Evolutionary conservation across 2,113 vertebrate species (phyloP).

Genomic region (Sapayoa aenigma): DNA sequence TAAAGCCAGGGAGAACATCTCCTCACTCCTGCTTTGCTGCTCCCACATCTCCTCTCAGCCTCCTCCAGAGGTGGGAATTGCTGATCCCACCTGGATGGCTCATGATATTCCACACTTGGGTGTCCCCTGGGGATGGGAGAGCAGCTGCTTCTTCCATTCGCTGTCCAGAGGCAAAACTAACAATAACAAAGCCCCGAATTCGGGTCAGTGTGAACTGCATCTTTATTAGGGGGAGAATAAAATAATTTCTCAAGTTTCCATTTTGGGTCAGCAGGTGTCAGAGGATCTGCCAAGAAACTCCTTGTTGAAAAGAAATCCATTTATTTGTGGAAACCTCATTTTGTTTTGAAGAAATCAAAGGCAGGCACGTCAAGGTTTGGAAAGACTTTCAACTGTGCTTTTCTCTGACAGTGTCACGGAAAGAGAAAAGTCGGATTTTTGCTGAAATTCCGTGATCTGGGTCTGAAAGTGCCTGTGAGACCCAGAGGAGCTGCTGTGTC

Average conservation of each 20-base stretch:
- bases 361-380: background rate
- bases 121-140: background rate
- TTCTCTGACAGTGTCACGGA: background rate
- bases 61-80: background rate
- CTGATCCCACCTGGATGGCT: background rate
- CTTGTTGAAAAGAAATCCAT: background rate
- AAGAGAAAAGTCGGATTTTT: background rate
- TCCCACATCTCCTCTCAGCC: background rate
- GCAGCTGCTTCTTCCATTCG: background rate
- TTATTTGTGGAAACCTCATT: background rate
- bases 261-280: slow-evolving; percentile 28
- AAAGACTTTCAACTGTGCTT: background rate
- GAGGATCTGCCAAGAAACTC: background rate
- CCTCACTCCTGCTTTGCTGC: background rate
- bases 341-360: slow-evolving; percentile 26
- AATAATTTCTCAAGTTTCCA: background rate
- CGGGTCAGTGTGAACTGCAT: background rate
- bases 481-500: background rate
- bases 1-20: background rate
- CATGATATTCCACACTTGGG: background rate
- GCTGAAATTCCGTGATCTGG: background rate
- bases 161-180: background rate
- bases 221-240: background rate
- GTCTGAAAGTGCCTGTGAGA: background rate
- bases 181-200: background rate